These are phyloP conservation scores for Chondrilla cf. caribensis DNA, from an alignment of 37 sponge, comb jelly and placozoan species.

Conservation along the genomic window DNA sequence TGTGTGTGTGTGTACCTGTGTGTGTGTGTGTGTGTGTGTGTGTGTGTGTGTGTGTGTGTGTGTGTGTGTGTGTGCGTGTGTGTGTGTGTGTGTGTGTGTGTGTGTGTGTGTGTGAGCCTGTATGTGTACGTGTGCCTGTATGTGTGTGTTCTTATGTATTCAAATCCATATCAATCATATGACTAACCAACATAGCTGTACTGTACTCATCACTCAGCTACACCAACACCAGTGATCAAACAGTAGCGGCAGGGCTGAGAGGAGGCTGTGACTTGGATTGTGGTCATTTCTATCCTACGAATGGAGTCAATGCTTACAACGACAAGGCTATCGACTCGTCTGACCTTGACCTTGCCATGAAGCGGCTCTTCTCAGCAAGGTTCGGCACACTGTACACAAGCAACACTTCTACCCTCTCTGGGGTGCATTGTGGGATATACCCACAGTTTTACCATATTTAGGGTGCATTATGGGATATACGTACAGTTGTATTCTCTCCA, in stretches of 20 bases:
- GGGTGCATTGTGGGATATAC: no score
- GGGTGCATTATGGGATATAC: no score
- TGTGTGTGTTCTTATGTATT: not conserved
- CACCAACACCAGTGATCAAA: conserved; percentile 46
- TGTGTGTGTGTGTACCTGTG: no score
- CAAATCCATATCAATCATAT: no score
- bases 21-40: no score
- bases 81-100: not conserved
- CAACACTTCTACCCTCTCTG: no score
- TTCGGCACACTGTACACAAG: no score
- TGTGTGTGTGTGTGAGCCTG: not conserved
- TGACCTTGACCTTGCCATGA: conserved; percentile 53
- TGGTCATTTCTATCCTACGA: conserved; percentile 60
- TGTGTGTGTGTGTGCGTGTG: not conserved
- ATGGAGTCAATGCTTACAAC: conserved; percentile 53
- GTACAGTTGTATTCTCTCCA: no score
- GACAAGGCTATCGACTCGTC: conserved; percentile 51
- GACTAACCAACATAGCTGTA: not conserved
- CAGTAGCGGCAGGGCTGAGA: conserved; percentile 48
- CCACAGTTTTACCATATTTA: no score
- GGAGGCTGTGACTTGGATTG: conserved; percentile 83
- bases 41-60: no score
- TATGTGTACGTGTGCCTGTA: not conserved
- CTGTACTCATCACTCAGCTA: conserved; percentile 21
- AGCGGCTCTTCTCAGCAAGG: conserved; percentile 58